Conservation (phyloP, 2,113 vertebrate species). For the Empidonax alnorum region DNA sequence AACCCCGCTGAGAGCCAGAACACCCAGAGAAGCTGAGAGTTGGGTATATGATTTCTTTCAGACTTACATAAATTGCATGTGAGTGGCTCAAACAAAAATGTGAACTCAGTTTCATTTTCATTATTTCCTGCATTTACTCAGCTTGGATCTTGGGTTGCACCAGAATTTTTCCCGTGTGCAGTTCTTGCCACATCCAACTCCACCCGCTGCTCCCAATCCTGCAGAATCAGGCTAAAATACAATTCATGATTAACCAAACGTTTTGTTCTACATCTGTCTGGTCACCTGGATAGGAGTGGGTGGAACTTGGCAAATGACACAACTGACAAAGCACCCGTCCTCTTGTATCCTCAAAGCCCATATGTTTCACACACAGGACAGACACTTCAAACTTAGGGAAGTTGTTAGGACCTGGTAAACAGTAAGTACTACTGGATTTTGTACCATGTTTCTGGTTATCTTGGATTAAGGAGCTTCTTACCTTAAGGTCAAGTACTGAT, state of each 20-base stretch:
- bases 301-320: background rate
- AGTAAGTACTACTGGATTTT: background rate
- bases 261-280: background rate
- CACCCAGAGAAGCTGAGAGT: background rate
- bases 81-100: background rate
- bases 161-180: background rate
- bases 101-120: background rate
- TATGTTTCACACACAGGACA: background rate
- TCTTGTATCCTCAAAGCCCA: background rate
- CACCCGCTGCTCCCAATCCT: background rate
- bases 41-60: background rate
- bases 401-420: background rate
- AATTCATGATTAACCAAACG: rapidly evolving
- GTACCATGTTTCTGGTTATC: background rate
- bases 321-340: background rate
- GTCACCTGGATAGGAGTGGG: background rate
- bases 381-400: background rate
- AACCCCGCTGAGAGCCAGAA: background rate
- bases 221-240: background rate
- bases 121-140: background rate
- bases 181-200: background rate
- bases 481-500: background rate
- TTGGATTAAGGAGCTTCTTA: background rate
- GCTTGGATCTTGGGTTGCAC: background rate
- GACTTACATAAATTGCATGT: background rate